A percentile compares a stretch with the other conserved stretches of the same genome.
Conservation (phyloP, 2,113 vertebrate species). For the Oreochromis niloticus region DNA sequence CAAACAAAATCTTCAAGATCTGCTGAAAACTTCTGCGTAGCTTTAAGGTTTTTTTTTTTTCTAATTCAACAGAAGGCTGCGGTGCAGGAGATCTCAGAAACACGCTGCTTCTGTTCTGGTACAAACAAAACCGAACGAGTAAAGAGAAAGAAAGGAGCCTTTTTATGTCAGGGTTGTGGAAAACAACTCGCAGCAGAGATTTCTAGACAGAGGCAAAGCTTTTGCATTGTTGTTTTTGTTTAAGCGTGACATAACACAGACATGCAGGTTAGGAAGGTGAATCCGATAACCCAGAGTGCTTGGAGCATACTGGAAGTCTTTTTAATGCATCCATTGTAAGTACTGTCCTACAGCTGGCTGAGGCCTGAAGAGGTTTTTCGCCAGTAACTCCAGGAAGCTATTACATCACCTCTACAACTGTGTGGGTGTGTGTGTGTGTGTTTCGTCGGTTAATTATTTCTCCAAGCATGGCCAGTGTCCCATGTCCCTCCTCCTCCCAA, state of each 20-base stretch:
- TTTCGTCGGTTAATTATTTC: not conserved
- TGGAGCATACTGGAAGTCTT: not conserved
- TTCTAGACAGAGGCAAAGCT: not conserved
- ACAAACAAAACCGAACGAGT: not conserved
- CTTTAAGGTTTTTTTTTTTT: not conserved
- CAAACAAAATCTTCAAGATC: not conserved
- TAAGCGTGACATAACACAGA: not conserved
- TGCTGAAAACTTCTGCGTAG: not conserved
- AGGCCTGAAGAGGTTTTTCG: not conserved
- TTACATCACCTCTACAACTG: conserved; percentile 39
- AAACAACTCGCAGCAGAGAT: not conserved
- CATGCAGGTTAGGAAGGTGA: not conserved
- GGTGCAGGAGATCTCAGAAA: not conserved
- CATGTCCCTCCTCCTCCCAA: not conserved
- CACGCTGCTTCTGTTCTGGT: not conserved
- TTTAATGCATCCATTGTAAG: not conserved
- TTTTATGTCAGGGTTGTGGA: not conserved
- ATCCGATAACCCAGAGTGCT: not conserved
- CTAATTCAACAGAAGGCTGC: not conserved
- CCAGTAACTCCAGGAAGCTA: conserved; percentile 13
- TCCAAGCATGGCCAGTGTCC: not conserved
- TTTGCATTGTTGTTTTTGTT: not conserved
- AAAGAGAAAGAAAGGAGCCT: not conserved
- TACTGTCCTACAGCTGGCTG: not conserved
- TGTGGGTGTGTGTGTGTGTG: not conserved